phyloP scores from a whole-genome alignment of 1,140 invertebrate species.

The Meloidogyne exigua region DNA sequence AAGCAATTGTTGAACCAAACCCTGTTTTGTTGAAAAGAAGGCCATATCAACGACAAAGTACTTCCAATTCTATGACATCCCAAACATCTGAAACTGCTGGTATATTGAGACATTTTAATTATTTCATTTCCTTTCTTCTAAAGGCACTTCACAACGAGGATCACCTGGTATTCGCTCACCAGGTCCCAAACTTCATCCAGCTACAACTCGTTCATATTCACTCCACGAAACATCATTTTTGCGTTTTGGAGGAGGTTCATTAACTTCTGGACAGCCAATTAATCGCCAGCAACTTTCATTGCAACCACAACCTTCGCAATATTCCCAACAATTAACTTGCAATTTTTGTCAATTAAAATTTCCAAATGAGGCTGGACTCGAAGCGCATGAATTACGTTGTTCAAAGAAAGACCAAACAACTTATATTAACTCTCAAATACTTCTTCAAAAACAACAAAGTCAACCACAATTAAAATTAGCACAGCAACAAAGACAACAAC shows the following conservation, averaged over 20 bases:
- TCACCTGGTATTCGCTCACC: slow-evolving; percentile 42
- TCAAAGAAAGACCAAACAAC: slow-evolving; percentile 39
- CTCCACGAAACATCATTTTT: slow-evolving; percentile 49
- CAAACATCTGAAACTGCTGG: slow-evolving; percentile 48
- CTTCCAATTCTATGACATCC: slow-evolving; percentile 53
- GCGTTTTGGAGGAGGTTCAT: slow-evolving; percentile 43
- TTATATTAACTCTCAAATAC: background rate
- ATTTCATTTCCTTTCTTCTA: background rate
- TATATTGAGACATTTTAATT: background rate
- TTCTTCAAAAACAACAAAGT: slow-evolving; percentile 45
- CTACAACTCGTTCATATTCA: slow-evolving; percentile 51
- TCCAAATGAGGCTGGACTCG: slow-evolving; percentile 51
- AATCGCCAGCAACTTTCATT: slow-evolving; percentile 21
- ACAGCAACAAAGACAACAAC: slow-evolving; percentile 35
- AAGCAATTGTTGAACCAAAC: slow-evolving; percentile 53
- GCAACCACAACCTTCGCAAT: background rate
- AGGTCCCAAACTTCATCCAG: slow-evolving; percentile 40
- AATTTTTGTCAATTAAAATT: slow-evolving; percentile 51
- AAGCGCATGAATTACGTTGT: slow-evolving; percentile 52
- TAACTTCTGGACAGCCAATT: slow-evolving; percentile 48
- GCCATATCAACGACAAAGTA: slow-evolving; percentile 49
- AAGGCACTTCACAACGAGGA: slow-evolving; percentile 39
- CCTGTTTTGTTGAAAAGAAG: slow-evolving; percentile 52
- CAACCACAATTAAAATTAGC: slow-evolving; percentile 48
- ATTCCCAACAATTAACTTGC: slow-evolving; percentile 33